phyloP scores from a whole-genome alignment of 1,140 invertebrate species.

The Drosophila bipectinata region DNA sequence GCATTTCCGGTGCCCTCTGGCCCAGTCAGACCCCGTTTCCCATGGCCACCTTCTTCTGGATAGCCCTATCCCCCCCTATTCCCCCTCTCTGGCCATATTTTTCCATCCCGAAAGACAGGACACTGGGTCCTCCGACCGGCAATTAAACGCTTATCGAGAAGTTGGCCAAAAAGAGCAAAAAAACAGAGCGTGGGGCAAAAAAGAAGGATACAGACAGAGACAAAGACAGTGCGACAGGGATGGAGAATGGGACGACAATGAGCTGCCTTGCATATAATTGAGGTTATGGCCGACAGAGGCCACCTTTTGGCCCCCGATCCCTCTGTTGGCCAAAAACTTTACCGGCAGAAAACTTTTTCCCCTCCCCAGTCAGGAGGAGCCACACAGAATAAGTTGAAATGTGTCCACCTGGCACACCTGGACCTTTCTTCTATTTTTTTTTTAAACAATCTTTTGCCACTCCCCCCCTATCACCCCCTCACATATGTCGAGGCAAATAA shows the following conservation, averaged over 20 bases:
- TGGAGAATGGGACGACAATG: slow-evolving; percentile 39
- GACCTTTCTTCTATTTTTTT: not conserved
- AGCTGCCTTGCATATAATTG: slow-evolving; percentile 66
- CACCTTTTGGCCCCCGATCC: slow-evolving; percentile 34
- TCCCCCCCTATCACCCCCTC: not conserved
- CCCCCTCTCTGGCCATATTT: not conserved
- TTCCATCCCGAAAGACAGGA: slow-evolving; percentile 32
- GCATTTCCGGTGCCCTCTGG: slow-evolving; percentile 56
- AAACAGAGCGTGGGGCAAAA: slow-evolving; percentile 8
- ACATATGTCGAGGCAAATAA: slow-evolving; percentile 43
- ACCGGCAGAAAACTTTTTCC: slow-evolving; percentile 30
- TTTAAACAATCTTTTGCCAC: not conserved
- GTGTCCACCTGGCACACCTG: slow-evolving; percentile 42
- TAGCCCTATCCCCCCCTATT: too few species aligned
- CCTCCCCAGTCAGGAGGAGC: not conserved
- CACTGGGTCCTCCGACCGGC: slow-evolving; percentile 62
- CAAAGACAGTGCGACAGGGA: not conserved
- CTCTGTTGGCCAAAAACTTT: slow-evolving; percentile 18
- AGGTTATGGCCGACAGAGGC: slow-evolving; percentile 51
- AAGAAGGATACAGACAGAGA: slow-evolving; percentile 2
- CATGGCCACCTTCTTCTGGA: too few species aligned
- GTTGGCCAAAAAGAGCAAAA: slow-evolving; percentile 40
- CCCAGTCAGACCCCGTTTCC: not conserved
- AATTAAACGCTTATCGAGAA: slow-evolving; percentile 79
- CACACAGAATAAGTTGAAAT: slow-evolving; percentile 49